Evolutionary conservation across 2,888 invertebrate genomes (phyloP), one percentile per base, ranked within the genome.

Genomic region (Craniophora ligustri): DNA sequence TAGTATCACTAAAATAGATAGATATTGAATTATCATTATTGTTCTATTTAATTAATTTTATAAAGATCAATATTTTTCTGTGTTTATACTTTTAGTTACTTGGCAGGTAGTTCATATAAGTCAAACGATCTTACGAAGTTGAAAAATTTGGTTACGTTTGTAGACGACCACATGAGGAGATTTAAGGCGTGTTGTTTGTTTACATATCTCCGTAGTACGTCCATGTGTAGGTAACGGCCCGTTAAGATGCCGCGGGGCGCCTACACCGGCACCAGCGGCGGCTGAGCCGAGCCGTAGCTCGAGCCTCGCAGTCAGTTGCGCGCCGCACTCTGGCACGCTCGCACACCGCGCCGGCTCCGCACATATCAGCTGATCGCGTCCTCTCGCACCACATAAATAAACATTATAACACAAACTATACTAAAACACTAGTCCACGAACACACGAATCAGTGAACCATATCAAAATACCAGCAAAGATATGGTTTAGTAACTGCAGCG

Each of bases 181-280:
- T 55, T 71, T 66, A 74, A 77, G 69, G 72, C 73, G 76, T 77
- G 78, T 86, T 88, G 90, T 92, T 92, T 92, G 88, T 92, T 92
- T 92, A 92, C 89, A 79, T 87, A 86, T 82, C 78, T 79, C 68
- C 79, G 87, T 91, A 89, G 88, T 90, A 90, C 76, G 84, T 79
- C 79, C 84, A 84, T 85, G 89, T 87, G 89, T 87, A 86, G 81
- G 82, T 88, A 88, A 88, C 87, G 88, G 88, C 72, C 79, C 84
- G 86, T 77, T 77, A 76, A 79, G 81, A 80, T 69, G 78, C 76
- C 78, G 82, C 84, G 83, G 80, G 83, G 80, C 63, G 77, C 77
- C 68, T 62, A 58, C 59, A 63, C 60, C 44, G 58, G 41, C 65
- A 26, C 32, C 19, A 66, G 57, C 63, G 62, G 56, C 11, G 38